Evolutionary conservation across 2,888 invertebrate genomes (phyloP).

Genomic region (Metacarcinus magister): DNA sequence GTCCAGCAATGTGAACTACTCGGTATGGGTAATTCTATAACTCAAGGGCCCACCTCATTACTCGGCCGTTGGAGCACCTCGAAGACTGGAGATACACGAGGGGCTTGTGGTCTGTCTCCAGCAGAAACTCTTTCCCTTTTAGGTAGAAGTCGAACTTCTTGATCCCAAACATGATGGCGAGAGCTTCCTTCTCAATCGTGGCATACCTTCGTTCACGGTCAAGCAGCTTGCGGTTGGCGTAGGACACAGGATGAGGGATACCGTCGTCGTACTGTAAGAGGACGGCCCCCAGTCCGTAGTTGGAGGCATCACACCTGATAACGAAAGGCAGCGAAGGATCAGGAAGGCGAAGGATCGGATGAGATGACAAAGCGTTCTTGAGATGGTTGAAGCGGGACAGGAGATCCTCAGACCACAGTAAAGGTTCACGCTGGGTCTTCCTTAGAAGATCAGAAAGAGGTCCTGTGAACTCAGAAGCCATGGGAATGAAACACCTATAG

Average conservation of each 20-base stretch:
- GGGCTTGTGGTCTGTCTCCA: constrained; percentile 64
- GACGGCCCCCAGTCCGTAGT: constrained; percentile 44
- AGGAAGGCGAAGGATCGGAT: constrained; percentile 46
- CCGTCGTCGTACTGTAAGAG: constrained; percentile 44
- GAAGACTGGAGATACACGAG: constrained; percentile 44
- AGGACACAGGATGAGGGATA: constrained; percentile 50
- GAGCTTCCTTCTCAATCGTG: constrained; percentile 40
- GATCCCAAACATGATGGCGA: constrained; percentile 54
- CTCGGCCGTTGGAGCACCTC: not conserved
- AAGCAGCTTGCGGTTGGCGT: constrained; percentile 62
- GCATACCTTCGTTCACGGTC: constrained; percentile 37
- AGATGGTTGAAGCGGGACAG: not conserved
- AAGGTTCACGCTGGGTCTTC: not conserved
- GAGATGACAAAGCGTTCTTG: not conserved
- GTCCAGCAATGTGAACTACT: constrained; percentile 52
- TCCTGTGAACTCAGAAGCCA: not conserved
- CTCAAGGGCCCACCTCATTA: constrained; percentile 42
- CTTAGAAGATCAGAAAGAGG: not conserved
- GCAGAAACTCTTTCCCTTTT: not conserved
- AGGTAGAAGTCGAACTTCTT: constrained; percentile 59
- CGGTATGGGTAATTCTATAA: not conserved
- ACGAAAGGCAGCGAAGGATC: not conserved
- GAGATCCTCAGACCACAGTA: not conserved
- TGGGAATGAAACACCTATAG: constrained; percentile 34
- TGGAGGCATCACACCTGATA: constrained; percentile 55